Base-by-base conservation (phyloP, 1,140 invertebrate species). In the Battus philenor region DNA sequence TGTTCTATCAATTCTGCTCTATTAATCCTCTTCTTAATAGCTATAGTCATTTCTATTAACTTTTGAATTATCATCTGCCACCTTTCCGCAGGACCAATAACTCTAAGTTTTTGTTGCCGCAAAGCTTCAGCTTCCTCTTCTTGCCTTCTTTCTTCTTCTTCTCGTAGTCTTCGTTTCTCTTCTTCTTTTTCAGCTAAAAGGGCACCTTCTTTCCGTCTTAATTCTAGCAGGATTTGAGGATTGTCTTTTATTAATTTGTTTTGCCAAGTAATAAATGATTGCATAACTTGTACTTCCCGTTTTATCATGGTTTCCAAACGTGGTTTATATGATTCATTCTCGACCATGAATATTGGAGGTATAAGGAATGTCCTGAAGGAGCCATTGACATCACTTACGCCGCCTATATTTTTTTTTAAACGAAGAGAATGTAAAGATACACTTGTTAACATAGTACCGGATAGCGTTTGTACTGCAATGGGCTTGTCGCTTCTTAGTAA, bases 341-440 rank as follows among this genome's bases (percentile, higher is more conserved):
- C 64, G 26, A 73, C 61, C 68, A 74, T 79, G 76, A 89, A 87
- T 62, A 72, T 68, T 32, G 61, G 54, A 0, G 90, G 90, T 36
- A 88, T 58, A 31, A 86, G 76, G 31, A 90, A 90, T 66, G 90
- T 86, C 47, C 89, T 83, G 11, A 91, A 87, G 24, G 88, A 87
- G 6, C 89, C 90, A 52, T 90, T 90, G 20, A 84, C 87, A 60
- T 92, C 90, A 17, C 84, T 87, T 16, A 89, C 84, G 10, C 86
- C 88, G 8, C 88, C 77, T 5, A 89, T 80, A 57, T 88, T 87
- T 55, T 86, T 76, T 2, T 74, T 71, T 17, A 86, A 54, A 12
- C 80, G 75, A 3, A 88, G 68, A 4, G 77, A 83, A 54, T 89
- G 88, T 38, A 88, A 67, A 15, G 71, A 83, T n/a, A 90, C 75